phyloP scores from a whole-genome alignment of 2,113 vertebrate genomes.

The Podarcis muralis region DNA sequence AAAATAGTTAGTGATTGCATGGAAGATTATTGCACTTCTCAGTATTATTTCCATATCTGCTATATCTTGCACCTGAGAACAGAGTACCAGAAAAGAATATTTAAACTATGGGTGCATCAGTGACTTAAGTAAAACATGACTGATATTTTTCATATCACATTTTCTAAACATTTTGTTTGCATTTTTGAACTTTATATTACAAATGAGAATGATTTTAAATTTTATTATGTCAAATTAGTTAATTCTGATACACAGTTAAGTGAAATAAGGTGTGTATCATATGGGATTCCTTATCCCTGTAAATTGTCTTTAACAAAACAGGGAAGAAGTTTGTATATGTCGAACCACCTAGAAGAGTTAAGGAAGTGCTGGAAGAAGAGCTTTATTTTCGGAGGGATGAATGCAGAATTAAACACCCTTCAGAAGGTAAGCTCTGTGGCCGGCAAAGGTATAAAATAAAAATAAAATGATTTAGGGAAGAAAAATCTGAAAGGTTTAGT shows the following conservation, averaged over 20 bases:
- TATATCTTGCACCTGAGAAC: not conserved
- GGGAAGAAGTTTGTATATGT: constrained; percentile 70
- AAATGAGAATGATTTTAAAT: not conserved
- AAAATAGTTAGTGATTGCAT: not conserved
- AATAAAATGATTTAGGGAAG: not conserved
- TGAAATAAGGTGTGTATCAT: not conserved
- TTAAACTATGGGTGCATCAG: not conserved
- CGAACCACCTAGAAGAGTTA: constrained; percentile 76
- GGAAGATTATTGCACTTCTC: not conserved
- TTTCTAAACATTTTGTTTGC: not conserved
- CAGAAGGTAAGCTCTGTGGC: constrained; percentile 70
- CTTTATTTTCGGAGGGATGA: constrained; percentile 70
- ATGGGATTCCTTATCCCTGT: not conserved
- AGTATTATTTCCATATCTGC: not conserved
- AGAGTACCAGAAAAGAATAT: not conserved
- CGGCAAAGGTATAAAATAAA: not conserved
- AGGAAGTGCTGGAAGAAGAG: constrained; percentile 78
- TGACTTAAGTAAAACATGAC: not conserved
- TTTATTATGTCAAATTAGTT: not conserved
- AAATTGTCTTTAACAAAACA: constrained; percentile 49
- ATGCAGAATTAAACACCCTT: constrained; percentile 58
- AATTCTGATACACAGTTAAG: not conserved
- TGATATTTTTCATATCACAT: not conserved
- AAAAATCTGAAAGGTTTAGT: not conserved
- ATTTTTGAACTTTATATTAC: not conserved